A percentile compares a stretch with the other conserved stretches of the same genome.
Conservation (phyloP, 2,888 invertebrate genomes). For the Tetragonula carbonaria region DNA sequence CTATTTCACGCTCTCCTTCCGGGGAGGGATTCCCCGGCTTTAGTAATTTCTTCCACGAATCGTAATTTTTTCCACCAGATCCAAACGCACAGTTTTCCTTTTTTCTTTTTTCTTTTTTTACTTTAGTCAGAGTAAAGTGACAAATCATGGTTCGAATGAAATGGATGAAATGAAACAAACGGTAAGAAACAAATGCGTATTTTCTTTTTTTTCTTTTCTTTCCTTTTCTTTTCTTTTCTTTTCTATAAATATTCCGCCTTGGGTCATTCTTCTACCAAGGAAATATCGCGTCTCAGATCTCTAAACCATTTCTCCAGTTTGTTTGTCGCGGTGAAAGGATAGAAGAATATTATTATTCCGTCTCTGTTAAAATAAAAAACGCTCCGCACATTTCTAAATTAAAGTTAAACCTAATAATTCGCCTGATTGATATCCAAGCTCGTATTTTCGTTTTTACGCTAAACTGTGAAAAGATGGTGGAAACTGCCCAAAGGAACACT, state of each 20-base stretch:
- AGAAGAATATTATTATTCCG: no score
- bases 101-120: no score
- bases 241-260: no score
- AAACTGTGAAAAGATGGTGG: no score
- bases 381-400: no score
- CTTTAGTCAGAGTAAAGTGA: background rate
- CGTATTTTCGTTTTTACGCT: no score
- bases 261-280: background rate
- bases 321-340: no score
- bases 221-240: background rate
- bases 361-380: no score
- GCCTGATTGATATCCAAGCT: no score
- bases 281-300: background rate
- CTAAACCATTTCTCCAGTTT: background rate
- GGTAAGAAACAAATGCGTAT: background rate
- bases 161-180: background rate
- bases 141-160: background rate
- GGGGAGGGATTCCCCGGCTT: background rate
- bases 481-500: no score
- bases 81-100: background rate
- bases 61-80: background rate
- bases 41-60: background rate
- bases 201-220: background rate
- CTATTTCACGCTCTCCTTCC: conserved; percentile 16
- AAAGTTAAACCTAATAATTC: no score